A percentile compares a stretch with the other conserved stretches of the same genome.
These are phyloP conservation scores for Diuraphis noxia DNA, from an alignment of 1,140 invertebrate species.

Conservation along the genomic window DNA sequence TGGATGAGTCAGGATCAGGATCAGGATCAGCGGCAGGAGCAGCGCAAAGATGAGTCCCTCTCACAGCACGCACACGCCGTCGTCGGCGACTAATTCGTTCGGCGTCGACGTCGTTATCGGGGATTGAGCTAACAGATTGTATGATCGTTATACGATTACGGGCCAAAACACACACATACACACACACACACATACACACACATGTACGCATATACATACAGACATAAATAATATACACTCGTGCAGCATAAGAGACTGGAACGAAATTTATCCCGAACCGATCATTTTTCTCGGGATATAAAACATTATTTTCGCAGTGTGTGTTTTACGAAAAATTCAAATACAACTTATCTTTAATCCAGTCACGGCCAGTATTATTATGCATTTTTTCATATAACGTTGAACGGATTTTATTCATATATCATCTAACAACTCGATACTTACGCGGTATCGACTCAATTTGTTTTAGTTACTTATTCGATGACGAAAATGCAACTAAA, in stretches of 20 bases:
- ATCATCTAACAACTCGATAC: not conserved
- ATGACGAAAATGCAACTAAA: not conserved
- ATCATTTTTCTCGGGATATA: not conserved
- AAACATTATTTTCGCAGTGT: not conserved
- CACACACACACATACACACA: not conserved
- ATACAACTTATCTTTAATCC: not conserved
- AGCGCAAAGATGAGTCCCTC: not conserved
- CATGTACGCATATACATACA: no score
- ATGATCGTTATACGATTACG: constrained; percentile 20
- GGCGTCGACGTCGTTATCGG: constrained; percentile 14
- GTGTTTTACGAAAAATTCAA: not conserved
- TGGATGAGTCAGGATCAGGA: not conserved
- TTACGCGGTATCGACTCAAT: not conserved
- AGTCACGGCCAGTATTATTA: not conserved
- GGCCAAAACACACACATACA: not conserved
- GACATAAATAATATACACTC: not conserved
- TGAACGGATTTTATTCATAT: not conserved
- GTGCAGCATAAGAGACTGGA: not conserved
- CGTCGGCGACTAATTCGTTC: not conserved
- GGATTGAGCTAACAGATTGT: constrained; percentile 10
- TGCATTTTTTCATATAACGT: not conserved
- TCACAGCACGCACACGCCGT: not conserved
- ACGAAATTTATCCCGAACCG: not conserved
- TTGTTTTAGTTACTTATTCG: not conserved
- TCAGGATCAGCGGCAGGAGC: not conserved